Conservation (phyloP, 2,888 invertebrate species). For the Tinea pellionella region DNA sequence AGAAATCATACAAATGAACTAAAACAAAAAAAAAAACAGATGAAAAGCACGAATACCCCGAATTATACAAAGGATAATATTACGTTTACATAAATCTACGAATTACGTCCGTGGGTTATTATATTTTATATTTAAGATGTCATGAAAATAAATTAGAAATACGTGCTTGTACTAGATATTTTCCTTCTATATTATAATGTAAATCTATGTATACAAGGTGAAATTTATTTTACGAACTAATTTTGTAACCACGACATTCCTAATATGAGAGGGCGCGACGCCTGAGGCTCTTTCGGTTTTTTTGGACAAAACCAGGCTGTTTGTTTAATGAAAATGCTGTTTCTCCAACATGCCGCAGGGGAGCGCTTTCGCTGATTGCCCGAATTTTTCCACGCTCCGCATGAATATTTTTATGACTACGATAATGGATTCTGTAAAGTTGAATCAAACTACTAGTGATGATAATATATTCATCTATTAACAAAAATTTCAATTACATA, state of each 20-base stretch:
- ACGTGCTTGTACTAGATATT: neutral
- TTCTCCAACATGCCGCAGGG: slow-evolving; percentile 52
- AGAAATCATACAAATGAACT: neutral
- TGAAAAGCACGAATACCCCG: neutral
- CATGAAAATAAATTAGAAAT: slow-evolving; percentile 1
- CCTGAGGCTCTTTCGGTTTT: slow-evolving; percentile 48
- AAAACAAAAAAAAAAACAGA: neutral
- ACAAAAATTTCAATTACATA: too few relatives aligned
- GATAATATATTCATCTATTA: neutral
- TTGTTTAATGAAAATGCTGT: slow-evolving; percentile 65
- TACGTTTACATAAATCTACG: neutral
- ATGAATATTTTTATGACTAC: slow-evolving; percentile 47
- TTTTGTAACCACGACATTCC: slow-evolving; percentile 61
- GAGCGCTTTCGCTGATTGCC: slow-evolving; percentile 58
- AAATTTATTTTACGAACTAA: slow-evolving; percentile 61
- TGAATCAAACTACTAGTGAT: neutral
- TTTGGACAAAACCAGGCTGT: slow-evolving; percentile 49
- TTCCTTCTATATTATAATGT: neutral
- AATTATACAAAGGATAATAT: neutral
- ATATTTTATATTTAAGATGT: slow-evolving; percentile 6
- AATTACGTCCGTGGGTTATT: neutral
- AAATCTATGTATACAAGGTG: slow-evolving; percentile 15
- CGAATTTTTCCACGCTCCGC: slow-evolving; percentile 43
- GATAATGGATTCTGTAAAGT: slow-evolving; percentile 21
- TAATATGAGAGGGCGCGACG: slow-evolving; percentile 45